phyloP scores from a whole-genome alignment of 2,888 invertebrate species.

The Dynastes hyllus region DNA sequence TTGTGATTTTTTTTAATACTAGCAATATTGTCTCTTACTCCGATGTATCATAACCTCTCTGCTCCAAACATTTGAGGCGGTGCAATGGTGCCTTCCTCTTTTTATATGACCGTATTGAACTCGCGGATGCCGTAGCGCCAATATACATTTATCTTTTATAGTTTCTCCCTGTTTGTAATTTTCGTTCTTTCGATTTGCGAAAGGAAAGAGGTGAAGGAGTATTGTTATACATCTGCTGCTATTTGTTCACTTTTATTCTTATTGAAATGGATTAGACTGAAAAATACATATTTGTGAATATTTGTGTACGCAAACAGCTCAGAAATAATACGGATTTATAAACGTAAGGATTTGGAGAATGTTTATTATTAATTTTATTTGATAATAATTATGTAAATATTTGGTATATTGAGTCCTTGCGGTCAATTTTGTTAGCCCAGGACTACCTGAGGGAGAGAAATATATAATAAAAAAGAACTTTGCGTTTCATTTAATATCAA shows the following conservation, averaged over 20 bases:
- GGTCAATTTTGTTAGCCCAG: slow-evolving; percentile 71
- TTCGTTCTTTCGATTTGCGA: slow-evolving; percentile 48
- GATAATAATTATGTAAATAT: slow-evolving; percentile 55
- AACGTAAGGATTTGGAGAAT: slow-evolving; percentile 43
- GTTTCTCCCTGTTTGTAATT: slow-evolving; percentile 54
- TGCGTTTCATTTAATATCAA: not conserved
- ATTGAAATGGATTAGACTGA: slow-evolving; percentile 53
- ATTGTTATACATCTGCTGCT: slow-evolving; percentile 52
- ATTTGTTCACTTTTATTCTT: slow-evolving; percentile 36
- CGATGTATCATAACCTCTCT: slow-evolving; percentile 69
- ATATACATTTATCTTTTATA: slow-evolving; percentile 48
- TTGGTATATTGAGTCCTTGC: slow-evolving; percentile 66
- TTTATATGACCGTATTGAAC: slow-evolving; percentile 67
- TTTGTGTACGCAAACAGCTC: slow-evolving; percentile 41
- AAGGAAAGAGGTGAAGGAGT: slow-evolving; percentile 53
- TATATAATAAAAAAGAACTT: slow-evolving; percentile 64
- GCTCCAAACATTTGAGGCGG: slow-evolving; percentile 66
- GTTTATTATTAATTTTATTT: slow-evolving; percentile 52
- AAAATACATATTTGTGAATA: slow-evolving; percentile 46
- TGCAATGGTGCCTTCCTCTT: slow-evolving; percentile 70
- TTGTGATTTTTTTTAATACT: slow-evolving; percentile 52
- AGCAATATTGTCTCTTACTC: slow-evolving; percentile 37
- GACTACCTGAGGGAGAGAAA: slow-evolving; percentile 71
- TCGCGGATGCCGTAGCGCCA: slow-evolving; percentile 52
- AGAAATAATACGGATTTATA: slow-evolving; percentile 44